phyloP scores from a whole-genome alignment of 2,797 vertebrate species.

The Distichodus sexfasciatus region DNA sequence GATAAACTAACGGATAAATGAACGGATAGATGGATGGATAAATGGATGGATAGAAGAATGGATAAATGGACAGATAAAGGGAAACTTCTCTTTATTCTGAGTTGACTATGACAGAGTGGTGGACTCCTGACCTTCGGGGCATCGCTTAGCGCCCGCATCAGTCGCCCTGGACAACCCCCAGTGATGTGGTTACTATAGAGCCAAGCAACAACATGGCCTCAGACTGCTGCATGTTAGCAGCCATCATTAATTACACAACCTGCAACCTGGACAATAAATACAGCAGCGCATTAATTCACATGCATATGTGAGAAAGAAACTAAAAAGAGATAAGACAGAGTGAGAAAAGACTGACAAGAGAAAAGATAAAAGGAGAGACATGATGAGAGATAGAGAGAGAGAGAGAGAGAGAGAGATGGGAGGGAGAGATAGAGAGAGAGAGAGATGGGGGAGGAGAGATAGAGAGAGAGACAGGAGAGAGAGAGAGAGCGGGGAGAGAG shows the following conservation, averaged over 20 bases:
- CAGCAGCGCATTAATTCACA: conserved; percentile 11
- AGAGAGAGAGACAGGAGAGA: too few species aligned
- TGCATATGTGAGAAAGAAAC: not conserved
- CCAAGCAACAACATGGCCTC: conserved; percentile 29
- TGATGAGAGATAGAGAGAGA: too few species aligned
- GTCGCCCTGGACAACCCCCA: conserved; percentile 26
- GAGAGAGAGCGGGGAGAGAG: too few species aligned
- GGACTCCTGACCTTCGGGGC: conserved; percentile 39
- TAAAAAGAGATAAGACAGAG: too few species aligned
- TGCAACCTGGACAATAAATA: conserved; percentile 30
- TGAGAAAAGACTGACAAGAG: too few species aligned
- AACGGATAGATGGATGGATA: conserved; percentile 17
- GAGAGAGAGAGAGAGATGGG: too few species aligned
- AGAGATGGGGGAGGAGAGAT: too few species aligned
- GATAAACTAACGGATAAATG: conserved; percentile 22
- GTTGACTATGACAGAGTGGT: conserved; percentile 39
- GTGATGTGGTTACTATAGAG: conserved; percentile 40
- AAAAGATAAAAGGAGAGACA: too few species aligned
- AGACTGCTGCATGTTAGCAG: conserved; percentile 28
- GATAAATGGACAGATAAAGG: conserved; percentile 30
- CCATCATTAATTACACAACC: conserved; percentile 46
- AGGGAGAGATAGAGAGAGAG: too few species aligned
- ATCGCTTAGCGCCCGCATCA: conserved; percentile 41
- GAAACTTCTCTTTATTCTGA: conserved; percentile 38
- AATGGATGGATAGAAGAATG: conserved; percentile 20